phyloP scores from a whole-genome alignment of 1,140 invertebrate species.

The Drosophila rhopaloa region DNA sequence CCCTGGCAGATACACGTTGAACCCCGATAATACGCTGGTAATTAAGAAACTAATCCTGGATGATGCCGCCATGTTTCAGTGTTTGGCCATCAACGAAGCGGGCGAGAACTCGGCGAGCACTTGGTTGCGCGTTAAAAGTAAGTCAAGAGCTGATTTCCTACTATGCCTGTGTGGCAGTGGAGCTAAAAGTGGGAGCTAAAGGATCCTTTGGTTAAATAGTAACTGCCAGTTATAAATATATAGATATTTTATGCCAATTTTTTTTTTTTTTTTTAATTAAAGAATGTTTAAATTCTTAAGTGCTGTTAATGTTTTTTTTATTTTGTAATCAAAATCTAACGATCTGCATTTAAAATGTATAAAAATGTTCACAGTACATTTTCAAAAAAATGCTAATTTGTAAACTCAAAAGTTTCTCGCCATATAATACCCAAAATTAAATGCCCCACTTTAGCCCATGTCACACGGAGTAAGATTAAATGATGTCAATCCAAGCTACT shows the following conservation, averaged over 20 bases:
- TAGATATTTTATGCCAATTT: no score
- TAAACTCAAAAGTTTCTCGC: no score
- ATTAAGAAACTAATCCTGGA: slow-evolving; percentile 93
- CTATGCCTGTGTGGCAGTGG: slow-evolving; percentile 8
- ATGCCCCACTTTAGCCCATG: background rate
- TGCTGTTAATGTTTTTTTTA: no score
- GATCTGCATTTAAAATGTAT: no score
- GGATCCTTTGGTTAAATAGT: background rate
- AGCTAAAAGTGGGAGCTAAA: background rate
- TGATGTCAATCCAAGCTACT: background rate
- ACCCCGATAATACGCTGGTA: slow-evolving; percentile 92
- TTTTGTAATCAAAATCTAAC: no score
- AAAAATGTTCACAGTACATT: no score
- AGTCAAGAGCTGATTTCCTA: slow-evolving; percentile 85
- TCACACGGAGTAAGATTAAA: background rate
- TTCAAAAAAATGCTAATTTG: no score
- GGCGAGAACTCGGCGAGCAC: slow-evolving; percentile 95
- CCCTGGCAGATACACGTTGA: slow-evolving; percentile 53
- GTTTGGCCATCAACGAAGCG: slow-evolving; percentile 94
- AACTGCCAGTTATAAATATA: background rate
- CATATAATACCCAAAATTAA: no score
- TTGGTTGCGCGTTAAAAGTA: slow-evolving; percentile 98
- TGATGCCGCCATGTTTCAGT: slow-evolving; percentile 98
- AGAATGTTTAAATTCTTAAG: no score
- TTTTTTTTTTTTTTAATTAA: no score